phyloP scores from a whole-genome alignment of 2,113 vertebrate genomes.

The Elephantulus edwardii region DNA sequence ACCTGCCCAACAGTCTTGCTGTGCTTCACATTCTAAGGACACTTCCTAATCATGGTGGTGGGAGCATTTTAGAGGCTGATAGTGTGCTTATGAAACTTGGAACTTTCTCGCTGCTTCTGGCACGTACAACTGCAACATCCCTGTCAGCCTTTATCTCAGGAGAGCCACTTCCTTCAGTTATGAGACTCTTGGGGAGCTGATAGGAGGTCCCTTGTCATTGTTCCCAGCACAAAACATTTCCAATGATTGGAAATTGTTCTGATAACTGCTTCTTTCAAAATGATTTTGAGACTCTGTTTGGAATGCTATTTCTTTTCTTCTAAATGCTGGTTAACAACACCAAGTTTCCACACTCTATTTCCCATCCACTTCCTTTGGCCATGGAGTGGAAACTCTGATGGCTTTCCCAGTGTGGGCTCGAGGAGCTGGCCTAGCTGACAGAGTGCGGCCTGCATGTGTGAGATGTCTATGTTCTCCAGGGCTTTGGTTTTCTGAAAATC shows the following conservation, averaged over 20 bases:
- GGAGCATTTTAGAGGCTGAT: not conserved
- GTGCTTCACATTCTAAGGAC: not conserved
- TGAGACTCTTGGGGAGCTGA: not conserved
- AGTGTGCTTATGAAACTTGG: not conserved
- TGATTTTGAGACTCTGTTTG: not conserved
- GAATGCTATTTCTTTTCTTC: constrained; percentile 5
- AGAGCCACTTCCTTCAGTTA: not conserved
- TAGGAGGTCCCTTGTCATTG: not conserved
- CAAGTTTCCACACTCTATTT: not conserved
- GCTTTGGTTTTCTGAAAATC: constrained; percentile 1
- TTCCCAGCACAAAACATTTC: constrained; percentile 15
- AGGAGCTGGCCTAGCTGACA: not conserved
- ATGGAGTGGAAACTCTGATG: not conserved
- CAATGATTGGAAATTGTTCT: not conserved
- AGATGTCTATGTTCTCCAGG: not conserved
- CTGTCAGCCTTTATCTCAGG: not conserved
- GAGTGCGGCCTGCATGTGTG: not conserved
- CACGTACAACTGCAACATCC: not conserved
- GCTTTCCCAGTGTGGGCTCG: not conserved
- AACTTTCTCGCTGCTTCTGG: not conserved
- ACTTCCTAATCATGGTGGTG: not conserved
- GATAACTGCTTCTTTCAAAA: not conserved
- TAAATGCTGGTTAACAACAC: not conserved
- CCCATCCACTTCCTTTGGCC: not conserved
- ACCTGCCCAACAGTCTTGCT: not conserved